Base-by-base conservation (phyloP, 2,113 vertebrate species). In the Osmerus mordax region DNA sequence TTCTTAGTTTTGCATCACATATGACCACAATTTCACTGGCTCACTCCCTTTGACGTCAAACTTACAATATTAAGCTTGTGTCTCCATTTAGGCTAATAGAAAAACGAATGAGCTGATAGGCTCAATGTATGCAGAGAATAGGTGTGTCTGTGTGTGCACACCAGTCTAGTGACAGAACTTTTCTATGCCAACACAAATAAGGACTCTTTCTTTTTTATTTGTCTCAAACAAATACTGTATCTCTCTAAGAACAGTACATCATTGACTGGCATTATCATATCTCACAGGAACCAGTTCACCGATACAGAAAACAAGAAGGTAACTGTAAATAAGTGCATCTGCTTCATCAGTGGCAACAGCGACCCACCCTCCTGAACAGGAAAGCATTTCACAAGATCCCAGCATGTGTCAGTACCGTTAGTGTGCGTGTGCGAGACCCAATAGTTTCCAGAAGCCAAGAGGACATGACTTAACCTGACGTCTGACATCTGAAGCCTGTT, bases 281-380 rank as follows among this genome's bases (percentile, higher is more conserved):
- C 64, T 67, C 61, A 80, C 74, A 82, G 47, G 71, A 41, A 83
- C 41, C 72, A 36, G 75, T 67, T 62, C 51, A 76, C 69, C 41
- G 28, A 71, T 61, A 71, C 36, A 53, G 63, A 68, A 61, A 60
- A 62, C 12, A 56, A 64, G 61, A 72, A 72, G 41, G 72, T 36
- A 11, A 29, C 15, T 41, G 28, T 32, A 36, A 64, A 64, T 65
- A 79, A 79, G 78, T 85, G 81, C 79, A 76, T 84, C 72, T 74
- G 58, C 28, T 69, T 73, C 73, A 61, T 77, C 55, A 21, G 11
- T 70, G 68, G 6, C 14, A 14, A 47, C 41, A 7, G 9, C 2
- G 41, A 47, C 41, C 41, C 8, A 7, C 41, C 9, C 41, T 47
- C 41, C 41, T 47, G 0, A 5, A 47, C 7, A 9, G 41, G 41